A percentile compares a stretch with the other conserved stretches of the same genome.
phyloP scores from a whole-genome alignment of 2,113 vertebrate species.

The Haemorhous mexicanus region DNA sequence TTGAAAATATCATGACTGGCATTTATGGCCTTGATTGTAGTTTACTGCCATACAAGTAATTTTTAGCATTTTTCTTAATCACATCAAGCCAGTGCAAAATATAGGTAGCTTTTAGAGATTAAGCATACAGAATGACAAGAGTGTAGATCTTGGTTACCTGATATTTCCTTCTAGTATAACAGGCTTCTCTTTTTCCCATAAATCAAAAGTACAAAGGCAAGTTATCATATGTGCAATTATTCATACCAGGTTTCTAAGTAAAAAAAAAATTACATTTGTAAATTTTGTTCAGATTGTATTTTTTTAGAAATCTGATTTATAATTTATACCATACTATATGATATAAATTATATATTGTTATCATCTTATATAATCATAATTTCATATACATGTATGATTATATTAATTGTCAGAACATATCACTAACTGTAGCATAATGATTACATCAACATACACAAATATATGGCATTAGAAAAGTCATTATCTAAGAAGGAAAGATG shows the following conservation, averaged over 20 bases:
- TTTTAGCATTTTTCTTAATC: slow-evolving; percentile 70
- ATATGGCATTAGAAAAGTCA: slow-evolving; percentile 55
- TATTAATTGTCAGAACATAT: slow-evolving; percentile 41
- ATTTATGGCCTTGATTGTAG: slow-evolving; percentile 75
- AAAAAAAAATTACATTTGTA: slow-evolving; percentile 36
- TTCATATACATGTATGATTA: slow-evolving; percentile 55
- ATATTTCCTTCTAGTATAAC: slow-evolving; percentile 52
- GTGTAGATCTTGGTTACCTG: slow-evolving; percentile 27
- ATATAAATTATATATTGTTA: slow-evolving; percentile 62
- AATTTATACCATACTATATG: slow-evolving; percentile 59
- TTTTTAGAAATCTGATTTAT: slow-evolving; percentile 20
- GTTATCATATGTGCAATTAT: slow-evolving; percentile 49
- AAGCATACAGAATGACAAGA: slow-evolving; percentile 64
- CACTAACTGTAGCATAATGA: slow-evolving; percentile 39
- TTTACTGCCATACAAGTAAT: slow-evolving; percentile 73
- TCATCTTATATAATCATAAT: slow-evolving; percentile 44
- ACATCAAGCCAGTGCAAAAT: slow-evolving; percentile 76
- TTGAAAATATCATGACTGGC: slow-evolving; percentile 78
- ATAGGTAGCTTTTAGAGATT: slow-evolving; percentile 64
- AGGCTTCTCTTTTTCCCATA: slow-evolving; percentile 60
- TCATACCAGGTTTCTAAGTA: slow-evolving; percentile 37
- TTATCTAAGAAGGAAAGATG: slow-evolving; percentile 58
- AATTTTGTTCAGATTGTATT: slow-evolving; percentile 44
- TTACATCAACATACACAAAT: slow-evolving; percentile 45
- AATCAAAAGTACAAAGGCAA: slow-evolving; percentile 60